Percentiles rank a stretch among this genome's conserved stretches.
Evolutionary conservation across 23 tunicate genomes (phyloP).

Genomic region (Halocynthia roretzi): DNA sequence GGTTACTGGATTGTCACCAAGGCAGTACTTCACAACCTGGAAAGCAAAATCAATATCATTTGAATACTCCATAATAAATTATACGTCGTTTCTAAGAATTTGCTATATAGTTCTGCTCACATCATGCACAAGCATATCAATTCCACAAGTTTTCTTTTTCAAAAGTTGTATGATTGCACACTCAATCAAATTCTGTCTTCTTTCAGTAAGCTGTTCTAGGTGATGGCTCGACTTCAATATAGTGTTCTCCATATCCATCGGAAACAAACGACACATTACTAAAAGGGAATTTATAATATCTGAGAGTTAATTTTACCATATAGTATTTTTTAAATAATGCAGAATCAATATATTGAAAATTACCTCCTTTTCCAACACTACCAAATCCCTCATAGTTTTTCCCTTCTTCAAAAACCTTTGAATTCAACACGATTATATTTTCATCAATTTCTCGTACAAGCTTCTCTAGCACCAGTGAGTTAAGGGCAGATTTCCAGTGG

Average conservation of each 20-base stretch:
- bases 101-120: not conserved
- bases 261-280: not conserved
- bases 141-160: slow-evolving; percentile 10
- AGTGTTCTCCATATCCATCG: too few species aligned
- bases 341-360: too few species aligned
- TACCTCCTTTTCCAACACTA: too few species aligned
- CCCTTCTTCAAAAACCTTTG: not conserved
- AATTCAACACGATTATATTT: not conserved
- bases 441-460: not conserved
- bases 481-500: slow-evolving; percentile 3
- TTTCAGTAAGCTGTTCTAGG: slow-evolving; percentile 5
- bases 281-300: not conserved
- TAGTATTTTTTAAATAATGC: too few species aligned
- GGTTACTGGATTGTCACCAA: too few species aligned
- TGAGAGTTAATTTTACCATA: not conserved
- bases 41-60: too few species aligned
- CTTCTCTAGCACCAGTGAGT: not conserved
- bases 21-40: too few species aligned
- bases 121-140: slow-evolving; percentile 9
- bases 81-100: too few species aligned
- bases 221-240: not conserved
- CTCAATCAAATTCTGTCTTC: slow-evolving; percentile 10
- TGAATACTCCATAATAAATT: too few species aligned
- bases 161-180: slow-evolving; percentile 15
- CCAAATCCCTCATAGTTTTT: too few species aligned